Base-by-base conservation (phyloP, 2,888 invertebrate species). In the Apamea sordens region DNA sequence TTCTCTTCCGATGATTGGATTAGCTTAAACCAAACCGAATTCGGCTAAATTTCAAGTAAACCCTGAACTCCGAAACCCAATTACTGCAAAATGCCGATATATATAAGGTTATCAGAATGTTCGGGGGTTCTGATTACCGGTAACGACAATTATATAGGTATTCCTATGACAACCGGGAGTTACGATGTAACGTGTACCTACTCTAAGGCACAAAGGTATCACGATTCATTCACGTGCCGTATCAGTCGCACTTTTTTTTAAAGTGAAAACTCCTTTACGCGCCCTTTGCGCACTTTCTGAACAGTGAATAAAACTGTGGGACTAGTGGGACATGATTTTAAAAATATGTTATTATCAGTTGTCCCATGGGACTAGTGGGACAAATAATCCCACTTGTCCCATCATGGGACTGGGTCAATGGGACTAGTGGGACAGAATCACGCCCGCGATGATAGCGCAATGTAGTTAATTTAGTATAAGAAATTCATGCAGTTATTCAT, bases 101-200 rank as follows among this genome's bases (percentile, higher is more conserved):
- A n/a, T 83, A 65, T 41, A 21, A 65, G 47, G 47, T 82, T 79
- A 82, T 79, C 76, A 36, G 50, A 83, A 83, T 67, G 77, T 53
- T 61, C n/a, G 83, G 44, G n/a, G 13, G 44, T 44, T 44, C 24
- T 77, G 77, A 83, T 80, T 76, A 77, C 65, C 65, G 56, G 76
- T 53, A 13, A 50, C 76, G 18, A n/a, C n/a, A 76, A 53, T 61
- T 32, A 59, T 32, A 59, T 61, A 56, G 47, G 10, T 82, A 50
- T 50, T 82, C 56, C 15, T 21, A 32, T 76, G 41, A 32, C 24
- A 59, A 65, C 18, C 28, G 53, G 7, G 61, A 21, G 21, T 41
- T 61, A 21, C 2, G n/a, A n/a, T 53, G 18, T 72, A 32, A 41
- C 24, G 11, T 47, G 13, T 59, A 77, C n/a, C n/a, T n/a, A n/a